A percentile compares a stretch with the other conserved stretches of the same genome.
Evolutionary conservation across 2,888 invertebrate genomes (phyloP).

Genomic region (Zaprionus lineosus): DNA sequence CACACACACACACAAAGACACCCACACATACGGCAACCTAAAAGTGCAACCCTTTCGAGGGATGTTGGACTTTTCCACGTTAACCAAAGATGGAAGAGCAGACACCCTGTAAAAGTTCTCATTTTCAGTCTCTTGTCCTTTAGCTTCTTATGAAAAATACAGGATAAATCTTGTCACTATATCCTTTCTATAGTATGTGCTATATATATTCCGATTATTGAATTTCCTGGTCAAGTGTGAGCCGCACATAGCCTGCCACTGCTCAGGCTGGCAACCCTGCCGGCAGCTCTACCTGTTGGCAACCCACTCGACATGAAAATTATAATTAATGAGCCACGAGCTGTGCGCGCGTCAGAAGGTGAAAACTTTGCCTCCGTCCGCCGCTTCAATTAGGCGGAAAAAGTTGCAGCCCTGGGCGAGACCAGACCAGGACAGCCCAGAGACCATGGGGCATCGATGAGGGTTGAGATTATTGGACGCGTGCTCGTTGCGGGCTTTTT

Average conservation of each 20-base stretch:
- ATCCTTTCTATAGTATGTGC: neutral
- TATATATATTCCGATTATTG: no score
- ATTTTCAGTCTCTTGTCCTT: no score
- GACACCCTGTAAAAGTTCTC: no score
- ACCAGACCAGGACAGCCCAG: slow-evolving; percentile 6
- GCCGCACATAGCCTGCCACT: no score
- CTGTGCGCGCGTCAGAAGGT: slow-evolving; percentile 63
- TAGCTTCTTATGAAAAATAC: no score
- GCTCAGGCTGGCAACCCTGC: no score
- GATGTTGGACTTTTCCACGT: no score
- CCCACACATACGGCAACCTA: no score
- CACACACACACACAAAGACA: no score
- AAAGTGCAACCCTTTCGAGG: slow-evolving; percentile 53
- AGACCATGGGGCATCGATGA: slow-evolving; percentile 32
- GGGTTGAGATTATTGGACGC: slow-evolving; percentile 60
- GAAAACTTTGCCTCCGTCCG: slow-evolving; percentile 56
- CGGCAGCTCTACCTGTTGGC: slow-evolving; percentile 68
- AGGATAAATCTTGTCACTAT: neutral
- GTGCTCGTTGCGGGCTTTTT: slow-evolving; percentile 44
- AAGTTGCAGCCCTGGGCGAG: slow-evolving; percentile 51
- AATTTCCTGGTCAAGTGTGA: no score
- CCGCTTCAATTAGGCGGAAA: slow-evolving; percentile 73
- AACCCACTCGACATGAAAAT: slow-evolving; percentile 57
- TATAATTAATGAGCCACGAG: slow-evolving; percentile 75
- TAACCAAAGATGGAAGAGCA: no score